phyloP scores from a whole-genome alignment of 2,113 vertebrate species.

The Ptilonorhynchus violaceus region DNA sequence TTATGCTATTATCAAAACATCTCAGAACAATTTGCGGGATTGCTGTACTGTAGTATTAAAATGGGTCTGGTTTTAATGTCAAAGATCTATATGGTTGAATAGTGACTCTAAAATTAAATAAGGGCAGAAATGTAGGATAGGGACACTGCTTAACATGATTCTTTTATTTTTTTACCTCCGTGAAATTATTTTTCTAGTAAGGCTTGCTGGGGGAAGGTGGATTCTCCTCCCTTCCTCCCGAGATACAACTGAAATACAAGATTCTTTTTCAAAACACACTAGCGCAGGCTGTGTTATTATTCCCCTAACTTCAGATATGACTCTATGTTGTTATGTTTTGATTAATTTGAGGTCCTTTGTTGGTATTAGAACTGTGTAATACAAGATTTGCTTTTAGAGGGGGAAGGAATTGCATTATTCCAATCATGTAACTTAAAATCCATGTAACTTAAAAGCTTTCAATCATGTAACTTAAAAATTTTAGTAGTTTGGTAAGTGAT shows the following conservation, averaged over 20 bases:
- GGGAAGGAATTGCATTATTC: neutral
- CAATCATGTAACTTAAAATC: neutral
- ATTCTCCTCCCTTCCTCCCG: accelerated
- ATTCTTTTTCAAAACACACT: neutral
- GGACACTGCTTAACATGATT: accelerated
- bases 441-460: neutral
- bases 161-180: accelerated
- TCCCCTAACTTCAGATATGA: neutral
- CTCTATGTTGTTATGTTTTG: neutral
- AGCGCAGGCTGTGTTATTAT: neutral
- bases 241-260: neutral
- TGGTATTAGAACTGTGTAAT: neutral
- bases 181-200: neutral
- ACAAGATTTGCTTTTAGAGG: neutral
- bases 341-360: neutral
- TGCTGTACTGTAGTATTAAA: neutral
- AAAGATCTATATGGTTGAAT: neutral
- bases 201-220: neutral
- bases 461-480: neutral
- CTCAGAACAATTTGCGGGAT: neutral
- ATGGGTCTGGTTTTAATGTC: neutral
- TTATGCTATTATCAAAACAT: neutral
- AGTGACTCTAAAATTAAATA: neutral
- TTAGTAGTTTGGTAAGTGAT: neutral
- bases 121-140: neutral